A percentile compares a stretch with the other conserved stretches of the same genome.
These are phyloP conservation scores for Sparus aurata DNA, from an alignment of 2,797 vertebrate species.

Conservation along the genomic window DNA sequence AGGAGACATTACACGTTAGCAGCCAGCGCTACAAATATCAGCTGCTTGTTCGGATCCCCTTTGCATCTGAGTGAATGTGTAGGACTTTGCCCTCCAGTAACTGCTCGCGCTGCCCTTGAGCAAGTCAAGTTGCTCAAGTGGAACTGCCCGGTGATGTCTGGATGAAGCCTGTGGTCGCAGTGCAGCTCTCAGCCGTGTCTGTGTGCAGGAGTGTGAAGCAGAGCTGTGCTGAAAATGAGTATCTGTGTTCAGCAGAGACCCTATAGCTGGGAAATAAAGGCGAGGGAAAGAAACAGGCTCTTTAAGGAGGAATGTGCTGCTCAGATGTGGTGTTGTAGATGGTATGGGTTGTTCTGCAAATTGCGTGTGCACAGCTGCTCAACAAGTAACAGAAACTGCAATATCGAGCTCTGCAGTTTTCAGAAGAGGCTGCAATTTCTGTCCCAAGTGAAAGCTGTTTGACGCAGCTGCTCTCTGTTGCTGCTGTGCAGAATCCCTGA, in stretches of 20 bases:
- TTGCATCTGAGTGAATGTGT: constrained; percentile 39
- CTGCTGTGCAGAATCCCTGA: constrained; percentile 41
- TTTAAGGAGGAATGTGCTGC: constrained; percentile 50
- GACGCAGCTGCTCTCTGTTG: constrained; percentile 55
- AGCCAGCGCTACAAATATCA: not conserved
- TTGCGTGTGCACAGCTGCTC: constrained; percentile 53
- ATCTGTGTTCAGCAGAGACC: constrained; percentile 54
- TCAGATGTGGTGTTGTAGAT: constrained; percentile 43
- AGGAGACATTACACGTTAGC: constrained; percentile 3
- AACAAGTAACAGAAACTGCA: constrained; percentile 50
- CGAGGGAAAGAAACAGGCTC: constrained; percentile 12
- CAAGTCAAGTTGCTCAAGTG: constrained; percentile 57
- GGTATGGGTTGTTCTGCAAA: constrained; percentile 36
- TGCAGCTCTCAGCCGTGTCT: constrained; percentile 49
- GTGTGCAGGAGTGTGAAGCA: constrained; percentile 43
- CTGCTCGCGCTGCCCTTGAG: constrained; percentile 57
- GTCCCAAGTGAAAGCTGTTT: constrained; percentile 48
- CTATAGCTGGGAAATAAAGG: constrained; percentile 50
- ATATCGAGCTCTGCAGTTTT: constrained; percentile 53
- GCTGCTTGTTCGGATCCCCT: constrained; percentile 45
- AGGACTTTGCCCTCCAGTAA: constrained; percentile 41
- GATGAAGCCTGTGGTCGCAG: constrained; percentile 48
- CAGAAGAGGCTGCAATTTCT: constrained; percentile 46
- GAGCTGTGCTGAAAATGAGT: constrained; percentile 41
- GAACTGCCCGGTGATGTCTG: constrained; percentile 56